Conservation (phyloP, 2,797 vertebrate genomes). For the Sarcophilus harrisii region DNA sequence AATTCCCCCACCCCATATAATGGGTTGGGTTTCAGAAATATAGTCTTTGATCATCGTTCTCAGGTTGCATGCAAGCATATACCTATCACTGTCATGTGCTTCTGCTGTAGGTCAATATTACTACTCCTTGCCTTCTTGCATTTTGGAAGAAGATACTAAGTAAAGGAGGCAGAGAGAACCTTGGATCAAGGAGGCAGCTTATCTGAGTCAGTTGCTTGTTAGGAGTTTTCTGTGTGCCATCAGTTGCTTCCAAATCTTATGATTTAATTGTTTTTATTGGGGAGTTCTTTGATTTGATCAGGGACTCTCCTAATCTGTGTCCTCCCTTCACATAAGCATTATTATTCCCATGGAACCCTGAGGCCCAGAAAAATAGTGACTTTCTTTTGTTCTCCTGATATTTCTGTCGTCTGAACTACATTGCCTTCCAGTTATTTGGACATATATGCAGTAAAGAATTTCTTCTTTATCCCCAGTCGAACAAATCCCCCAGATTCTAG, state of each 20-base stretch:
- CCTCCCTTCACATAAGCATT: background rate
- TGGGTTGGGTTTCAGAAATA: background rate
- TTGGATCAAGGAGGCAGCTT: background rate
- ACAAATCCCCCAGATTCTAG: background rate
- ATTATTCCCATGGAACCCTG: background rate
- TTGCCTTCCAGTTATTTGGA: background rate
- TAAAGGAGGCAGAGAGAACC: background rate
- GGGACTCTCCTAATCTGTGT: background rate
- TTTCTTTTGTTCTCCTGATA: background rate
- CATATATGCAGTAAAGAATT: background rate
- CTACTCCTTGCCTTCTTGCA: background rate
- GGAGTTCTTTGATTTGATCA: background rate
- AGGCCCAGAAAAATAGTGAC: background rate
- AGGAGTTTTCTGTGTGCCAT: background rate
- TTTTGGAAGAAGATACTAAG: background rate
- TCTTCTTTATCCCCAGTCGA: background rate
- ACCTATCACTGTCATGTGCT: background rate
- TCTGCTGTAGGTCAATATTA: background rate
- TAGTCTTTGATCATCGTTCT: background rate
- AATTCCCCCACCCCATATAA: background rate
- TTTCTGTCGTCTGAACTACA: background rate
- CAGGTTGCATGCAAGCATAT: background rate
- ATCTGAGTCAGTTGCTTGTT: background rate
- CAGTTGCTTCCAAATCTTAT: background rate
- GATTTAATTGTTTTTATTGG: background rate